Conservation (phyloP, 2,113 vertebrate genomes). For the Amphiprion percula region DNA sequence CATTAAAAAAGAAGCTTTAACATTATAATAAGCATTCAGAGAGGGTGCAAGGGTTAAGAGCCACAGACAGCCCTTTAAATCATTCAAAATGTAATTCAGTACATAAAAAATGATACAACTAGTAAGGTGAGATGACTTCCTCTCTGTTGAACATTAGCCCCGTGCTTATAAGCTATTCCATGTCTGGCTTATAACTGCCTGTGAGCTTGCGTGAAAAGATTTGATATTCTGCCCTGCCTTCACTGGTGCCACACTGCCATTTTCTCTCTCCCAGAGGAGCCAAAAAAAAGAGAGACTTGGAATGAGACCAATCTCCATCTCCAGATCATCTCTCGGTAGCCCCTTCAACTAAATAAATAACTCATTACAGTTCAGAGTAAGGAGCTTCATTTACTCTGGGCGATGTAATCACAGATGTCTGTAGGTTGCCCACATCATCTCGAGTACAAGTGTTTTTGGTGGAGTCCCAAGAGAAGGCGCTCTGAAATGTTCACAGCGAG, state of each 20-base stretch:
- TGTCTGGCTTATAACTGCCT: conserved; percentile 54
- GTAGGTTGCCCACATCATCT: conserved; percentile 76
- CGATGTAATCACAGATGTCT: conserved; percentile 85
- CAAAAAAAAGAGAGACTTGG: conserved; percentile 52
- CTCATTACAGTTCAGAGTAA: conserved; percentile 83
- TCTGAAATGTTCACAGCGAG: conserved; percentile 71
- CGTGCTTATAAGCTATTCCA: conserved; percentile 37
- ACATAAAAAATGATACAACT: not conserved
- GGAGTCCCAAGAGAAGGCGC: conserved; percentile 73
- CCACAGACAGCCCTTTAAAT: not conserved
- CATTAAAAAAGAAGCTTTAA: not conserved
- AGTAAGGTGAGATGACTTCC: not conserved
- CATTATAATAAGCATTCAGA: not conserved
- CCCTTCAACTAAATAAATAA: conserved; percentile 88
- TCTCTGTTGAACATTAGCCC: conserved; percentile 29
- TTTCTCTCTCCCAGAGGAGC: conserved; percentile 80
- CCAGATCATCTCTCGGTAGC: conserved; percentile 82
- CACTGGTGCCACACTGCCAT: conserved; percentile 83
- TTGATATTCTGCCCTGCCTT: conserved; percentile 76
- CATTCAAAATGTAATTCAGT: not conserved
- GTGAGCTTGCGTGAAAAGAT: conserved; percentile 76
- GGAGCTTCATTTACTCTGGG: conserved; percentile 83
- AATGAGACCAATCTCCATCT: conserved; percentile 83
- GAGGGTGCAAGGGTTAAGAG: not conserved
- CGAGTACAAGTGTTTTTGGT: conserved; percentile 74